Percentiles rank a stretch among this genome's conserved stretches.
Evolutionary conservation across 2,113 vertebrate species (phyloP).

Genomic region (Pica pica): DNA sequence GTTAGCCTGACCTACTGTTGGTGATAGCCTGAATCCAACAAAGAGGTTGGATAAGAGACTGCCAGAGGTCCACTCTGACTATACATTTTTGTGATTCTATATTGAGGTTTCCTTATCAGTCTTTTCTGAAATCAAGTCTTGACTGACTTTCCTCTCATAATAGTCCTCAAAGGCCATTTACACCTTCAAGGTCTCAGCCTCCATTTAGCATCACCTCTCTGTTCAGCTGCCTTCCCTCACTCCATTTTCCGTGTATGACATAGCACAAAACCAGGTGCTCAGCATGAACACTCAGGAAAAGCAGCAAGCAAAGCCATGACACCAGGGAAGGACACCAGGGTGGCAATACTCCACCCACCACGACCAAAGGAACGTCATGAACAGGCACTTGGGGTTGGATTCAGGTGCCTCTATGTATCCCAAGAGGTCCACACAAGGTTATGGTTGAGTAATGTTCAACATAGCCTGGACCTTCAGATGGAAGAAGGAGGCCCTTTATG

Average conservation of each 20-base stretch:
- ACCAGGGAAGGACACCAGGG: neutral
- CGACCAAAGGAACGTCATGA: neutral
- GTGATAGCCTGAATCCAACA: neutral
- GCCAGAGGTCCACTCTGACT: neutral
- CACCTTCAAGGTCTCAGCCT: neutral
- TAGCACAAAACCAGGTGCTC: neutral
- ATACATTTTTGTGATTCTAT: neutral
- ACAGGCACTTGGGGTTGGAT: neutral
- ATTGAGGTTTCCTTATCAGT: neutral
- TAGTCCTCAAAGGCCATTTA: neutral
- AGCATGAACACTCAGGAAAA: neutral
- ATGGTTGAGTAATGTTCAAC: neutral
- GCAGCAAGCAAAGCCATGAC: neutral
- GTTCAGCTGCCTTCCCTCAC: neutral
- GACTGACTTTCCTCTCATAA: neutral
- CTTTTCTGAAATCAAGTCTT: neutral
- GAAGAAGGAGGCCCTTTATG: neutral
- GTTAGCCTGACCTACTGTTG: neutral
- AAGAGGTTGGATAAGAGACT: neutral
- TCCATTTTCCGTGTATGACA: accelerated
- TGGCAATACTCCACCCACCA: neutral
- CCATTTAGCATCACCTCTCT: neutral
- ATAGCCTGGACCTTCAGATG: neutral
- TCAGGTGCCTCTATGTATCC: neutral
- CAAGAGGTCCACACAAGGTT: neutral